phyloP scores from a whole-genome alignment of 1,140 invertebrate species.

The Pectinophora gossypiella region DNA sequence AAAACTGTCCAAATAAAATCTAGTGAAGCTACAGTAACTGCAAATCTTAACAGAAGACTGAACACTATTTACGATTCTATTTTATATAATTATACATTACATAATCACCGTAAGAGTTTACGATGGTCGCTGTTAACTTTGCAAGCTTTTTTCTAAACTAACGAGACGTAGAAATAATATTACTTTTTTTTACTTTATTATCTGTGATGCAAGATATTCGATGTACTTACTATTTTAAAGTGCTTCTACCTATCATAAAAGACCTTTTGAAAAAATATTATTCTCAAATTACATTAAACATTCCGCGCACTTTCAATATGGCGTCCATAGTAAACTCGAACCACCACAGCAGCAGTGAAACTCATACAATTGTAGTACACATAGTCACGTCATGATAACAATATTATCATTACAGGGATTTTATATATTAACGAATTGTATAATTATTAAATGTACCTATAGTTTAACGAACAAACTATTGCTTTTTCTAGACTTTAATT shows the following conservation, averaged over 20 bases:
- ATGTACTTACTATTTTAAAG: too few species aligned
- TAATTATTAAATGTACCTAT: constrained; percentile 63
- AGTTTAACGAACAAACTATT: constrained; percentile 60
- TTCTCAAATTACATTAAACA: too few species aligned
- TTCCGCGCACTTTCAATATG: too few species aligned
- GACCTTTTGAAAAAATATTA: too few species aligned
- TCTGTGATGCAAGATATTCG: too few species aligned
- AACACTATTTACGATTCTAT: constrained; percentile 73
- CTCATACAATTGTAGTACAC: constrained; percentile 42
- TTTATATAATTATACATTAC: constrained; percentile 69
- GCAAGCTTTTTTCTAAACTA: too few species aligned
- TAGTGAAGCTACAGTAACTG: constrained; percentile 30
- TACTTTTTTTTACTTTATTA: too few species aligned
- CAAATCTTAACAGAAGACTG: constrained; percentile 71
- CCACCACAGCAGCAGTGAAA: constrained; percentile 25
- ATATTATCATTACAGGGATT: constrained; percentile 75
- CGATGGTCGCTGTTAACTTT: not conserved
- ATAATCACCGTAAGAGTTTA: constrained; percentile 45
- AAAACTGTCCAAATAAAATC: too few species aligned
- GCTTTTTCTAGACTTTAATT: constrained; percentile 27
- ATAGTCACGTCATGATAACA: constrained; percentile 65
- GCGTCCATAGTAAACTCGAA: not conserved
- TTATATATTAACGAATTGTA: constrained; percentile 67
- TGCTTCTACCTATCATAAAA: too few species aligned
- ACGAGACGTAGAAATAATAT: too few species aligned